phyloP scores from a whole-genome alignment of 2,113 vertebrate genomes.

The Sapajus apella region DNA sequence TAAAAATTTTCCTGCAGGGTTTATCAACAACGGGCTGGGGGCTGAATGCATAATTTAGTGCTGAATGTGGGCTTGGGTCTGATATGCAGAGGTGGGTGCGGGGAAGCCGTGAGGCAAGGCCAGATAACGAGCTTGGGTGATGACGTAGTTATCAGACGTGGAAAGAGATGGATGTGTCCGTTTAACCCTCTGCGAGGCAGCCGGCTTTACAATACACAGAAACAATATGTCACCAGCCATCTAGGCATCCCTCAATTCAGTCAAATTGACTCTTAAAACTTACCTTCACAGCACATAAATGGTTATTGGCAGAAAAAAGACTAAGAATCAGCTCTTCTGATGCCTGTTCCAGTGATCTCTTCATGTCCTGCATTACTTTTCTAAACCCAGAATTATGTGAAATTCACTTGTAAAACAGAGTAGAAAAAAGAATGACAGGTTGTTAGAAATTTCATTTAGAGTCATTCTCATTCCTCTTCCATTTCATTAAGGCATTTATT shows the following conservation, averaged over 20 bases:
- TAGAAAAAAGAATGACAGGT: not conserved
- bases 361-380: not conserved
- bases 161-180: too few relatives aligned
- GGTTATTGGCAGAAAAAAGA: not conserved
- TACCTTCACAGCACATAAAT: not conserved
- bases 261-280: not conserved
- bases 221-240: not conserved
- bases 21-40: too few relatives aligned
- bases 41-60: too few relatives aligned
- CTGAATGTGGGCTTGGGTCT: too few relatives aligned
- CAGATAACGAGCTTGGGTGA: too few relatives aligned
- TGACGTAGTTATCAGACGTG: too few relatives aligned
- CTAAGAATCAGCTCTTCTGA: not conserved
- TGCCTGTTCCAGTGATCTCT: not conserved
- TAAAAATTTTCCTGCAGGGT: too few relatives aligned
- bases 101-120: too few relatives aligned
- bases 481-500: constrained; percentile 15
- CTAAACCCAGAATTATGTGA: not conserved
- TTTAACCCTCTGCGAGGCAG: too few relatives aligned
- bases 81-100: too few relatives aligned
- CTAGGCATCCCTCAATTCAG: not conserved
- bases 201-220: not conserved
- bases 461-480: not conserved
- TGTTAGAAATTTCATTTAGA: constrained; percentile 31
- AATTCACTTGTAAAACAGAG: not conserved